Evolutionary conservation across 2,888 invertebrate genomes (phyloP), one percentile per base, ranked within the genome.

Genomic region (Diachrysia chrysitis): DNA sequence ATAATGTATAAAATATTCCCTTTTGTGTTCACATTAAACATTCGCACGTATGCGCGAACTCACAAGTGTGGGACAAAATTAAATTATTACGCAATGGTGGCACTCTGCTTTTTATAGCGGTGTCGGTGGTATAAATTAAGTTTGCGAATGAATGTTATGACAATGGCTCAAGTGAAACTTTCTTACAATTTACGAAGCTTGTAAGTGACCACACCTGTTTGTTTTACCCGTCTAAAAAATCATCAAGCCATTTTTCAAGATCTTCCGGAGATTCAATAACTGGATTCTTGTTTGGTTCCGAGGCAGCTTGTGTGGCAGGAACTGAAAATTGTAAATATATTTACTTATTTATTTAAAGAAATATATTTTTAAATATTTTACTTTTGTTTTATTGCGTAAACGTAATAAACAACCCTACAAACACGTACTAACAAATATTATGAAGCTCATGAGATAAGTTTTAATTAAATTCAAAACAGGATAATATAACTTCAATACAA

Each of bases 221-320:
- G 2, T 54, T 54, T 85, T 83, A 93, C 68, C 87, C 89, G 69
- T 95, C 95, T 72, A 95, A 89, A 79, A 93, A 95, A 73, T 95
- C 95, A 57, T 95, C 95, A 1, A 95, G 89, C 95, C 95, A 95
- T 74, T 95, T 95, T 75, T 95, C 95, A 48, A 95, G 90, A 72
- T 95, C 95, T 80, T 95, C 94, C 1, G 94, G 91, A 65, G 94
- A 93, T 87, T 94, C 91, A 46, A 92, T 92, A 1, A 91, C 86
- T 66, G 90, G 86, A 80, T 87, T 88, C 59, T 83, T 86, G 54
- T 81, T 79, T 54, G 80, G 51, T 58, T 72, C 69, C 35, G 68
- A 66, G 58, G 73, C 51, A 35, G 67, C 67, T 58, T 74, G 56
- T 53, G 63, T 65, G 19, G 71, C 80, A 60, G 79, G 66, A 71